phyloP scores from a whole-genome alignment of 2,113 vertebrate species.

The Rattus norvegicus region GRCr8 NC_086024.1:123938001-123938500 shows the following conservation, averaged over 20 bases:
- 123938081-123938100: no score
- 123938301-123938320: constrained; percentile 20
- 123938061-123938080: no score
- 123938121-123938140: not conserved
- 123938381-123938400: not conserved
- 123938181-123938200: not conserved
- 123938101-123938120: not conserved
- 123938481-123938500: not conserved
- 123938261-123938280: constrained; percentile 38
- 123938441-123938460: not conserved
- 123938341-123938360: constrained; percentile 34
- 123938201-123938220: constrained; percentile 4
- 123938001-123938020: not conserved
- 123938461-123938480: not conserved
- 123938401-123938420: not conserved
- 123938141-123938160: not conserved
- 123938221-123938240: constrained; percentile 11
- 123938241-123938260: constrained; percentile 40
- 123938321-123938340: constrained; percentile 31
- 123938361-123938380: not conserved
- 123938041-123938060: no score
- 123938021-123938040: not conserved
- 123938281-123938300: not conserved
- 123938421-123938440: not conserved
- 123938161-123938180: not conserved